These are phyloP conservation scores for Chirona hameri DNA, from an alignment of 2,888 invertebrate genomes.

Conservation along the genomic window DNA sequence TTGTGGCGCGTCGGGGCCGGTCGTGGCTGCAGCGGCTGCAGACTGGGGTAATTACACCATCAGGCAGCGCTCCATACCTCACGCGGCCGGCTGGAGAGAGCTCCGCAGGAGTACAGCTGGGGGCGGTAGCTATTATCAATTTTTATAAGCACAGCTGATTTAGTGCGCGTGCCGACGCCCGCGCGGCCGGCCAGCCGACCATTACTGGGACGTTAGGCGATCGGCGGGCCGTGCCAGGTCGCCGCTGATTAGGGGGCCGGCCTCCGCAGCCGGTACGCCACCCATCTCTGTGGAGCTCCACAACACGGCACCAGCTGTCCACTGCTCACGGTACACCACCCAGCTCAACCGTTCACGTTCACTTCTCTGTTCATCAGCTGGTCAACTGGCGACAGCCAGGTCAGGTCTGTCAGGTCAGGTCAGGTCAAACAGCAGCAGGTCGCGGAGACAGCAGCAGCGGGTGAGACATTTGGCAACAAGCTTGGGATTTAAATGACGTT, in stretches of 20 bases:
- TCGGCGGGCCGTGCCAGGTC: background rate
- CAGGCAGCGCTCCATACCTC: slow-evolving; percentile 12
- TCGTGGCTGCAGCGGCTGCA: background rate
- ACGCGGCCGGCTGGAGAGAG: background rate
- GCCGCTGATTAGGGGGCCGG: background rate
- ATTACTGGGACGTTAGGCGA: slow-evolving; percentile 5
- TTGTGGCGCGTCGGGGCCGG: background rate
- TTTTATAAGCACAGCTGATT: slow-evolving; percentile 27
- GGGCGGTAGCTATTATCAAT: slow-evolving; percentile 6
- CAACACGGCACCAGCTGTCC: too few relatives aligned
- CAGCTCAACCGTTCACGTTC: too few relatives aligned
- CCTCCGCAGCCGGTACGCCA: background rate
- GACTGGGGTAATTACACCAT: background rate
- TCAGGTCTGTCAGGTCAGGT: too few relatives aligned
- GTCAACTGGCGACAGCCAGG: too few relatives aligned
- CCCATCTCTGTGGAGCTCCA: too few relatives aligned
- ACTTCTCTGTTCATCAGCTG: too few relatives aligned
- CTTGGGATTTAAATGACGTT: too few relatives aligned
- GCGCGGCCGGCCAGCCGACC: background rate
- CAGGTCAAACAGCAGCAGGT: too few relatives aligned
- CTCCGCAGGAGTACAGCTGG: background rate
- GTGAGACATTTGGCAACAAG: too few relatives aligned
- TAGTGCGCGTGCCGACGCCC: slow-evolving; percentile 27
- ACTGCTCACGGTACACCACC: too few relatives aligned
- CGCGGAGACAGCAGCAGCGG: too few relatives aligned